Percentiles rank a stretch among this genome's conserved stretches.
Conservation (phyloP, 2,113 vertebrate genomes). For the Dicentrarchus labrax region DNA sequence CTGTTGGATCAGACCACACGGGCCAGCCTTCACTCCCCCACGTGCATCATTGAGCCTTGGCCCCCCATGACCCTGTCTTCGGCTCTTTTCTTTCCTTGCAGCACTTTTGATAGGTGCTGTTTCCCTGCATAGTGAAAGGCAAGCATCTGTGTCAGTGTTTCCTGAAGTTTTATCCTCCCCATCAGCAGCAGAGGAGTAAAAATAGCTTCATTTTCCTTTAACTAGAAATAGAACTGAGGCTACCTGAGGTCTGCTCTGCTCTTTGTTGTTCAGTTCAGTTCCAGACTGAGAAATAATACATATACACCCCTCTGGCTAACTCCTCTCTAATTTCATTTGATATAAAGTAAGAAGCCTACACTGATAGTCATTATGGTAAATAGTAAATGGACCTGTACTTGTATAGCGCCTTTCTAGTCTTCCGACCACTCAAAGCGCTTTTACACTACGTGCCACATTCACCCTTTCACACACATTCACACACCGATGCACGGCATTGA, state of each 20-base stretch:
- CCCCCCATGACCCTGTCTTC: too few relatives aligned
- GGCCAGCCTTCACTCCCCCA: too few relatives aligned
- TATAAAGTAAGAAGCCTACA: neutral
- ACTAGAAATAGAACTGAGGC: conserved; percentile 37
- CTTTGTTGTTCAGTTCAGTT: conserved; percentile 15
- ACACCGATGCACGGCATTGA: too few relatives aligned
- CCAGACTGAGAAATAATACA: neutral
- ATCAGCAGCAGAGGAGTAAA: conserved; percentile 31
- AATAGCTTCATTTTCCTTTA: conserved; percentile 36
- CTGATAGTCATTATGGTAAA: neutral
- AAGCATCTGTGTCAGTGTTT: neutral
- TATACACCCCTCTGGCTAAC: neutral
- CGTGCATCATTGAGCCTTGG: too few relatives aligned
- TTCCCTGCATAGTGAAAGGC: neutral
- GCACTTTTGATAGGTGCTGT: too few relatives aligned
- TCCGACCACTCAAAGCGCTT: too few relatives aligned
- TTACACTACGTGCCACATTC: too few relatives aligned
- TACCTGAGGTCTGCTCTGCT: conserved; percentile 13
- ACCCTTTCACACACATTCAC: too few relatives aligned
- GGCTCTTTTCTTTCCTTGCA: too few relatives aligned
- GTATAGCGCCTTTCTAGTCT: too few relatives aligned
- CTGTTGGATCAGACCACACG: too few relatives aligned
- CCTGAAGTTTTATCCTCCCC: conserved; percentile 1
- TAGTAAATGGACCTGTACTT: too few relatives aligned
- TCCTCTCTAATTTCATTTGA: neutral